These are phyloP conservation scores for Ochropleura leucogaster DNA, from an alignment of 2,888 invertebrate species.

Conservation along the genomic window DNA sequence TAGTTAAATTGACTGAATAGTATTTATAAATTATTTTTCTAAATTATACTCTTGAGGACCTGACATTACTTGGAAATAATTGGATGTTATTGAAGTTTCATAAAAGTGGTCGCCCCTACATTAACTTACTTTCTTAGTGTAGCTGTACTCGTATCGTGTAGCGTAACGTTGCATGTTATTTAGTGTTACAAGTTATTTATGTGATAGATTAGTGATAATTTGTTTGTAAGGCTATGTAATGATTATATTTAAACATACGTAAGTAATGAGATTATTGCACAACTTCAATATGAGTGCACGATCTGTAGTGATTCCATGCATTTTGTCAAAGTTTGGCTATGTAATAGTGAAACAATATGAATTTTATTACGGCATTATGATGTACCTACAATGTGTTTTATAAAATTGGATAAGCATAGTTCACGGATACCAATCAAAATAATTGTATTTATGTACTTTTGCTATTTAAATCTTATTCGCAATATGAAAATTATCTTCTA, in stretches of 20 bases:
- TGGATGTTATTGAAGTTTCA: slow-evolving; percentile 29
- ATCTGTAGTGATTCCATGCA: slow-evolving; percentile 36
- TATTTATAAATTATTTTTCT: slow-evolving; percentile 67
- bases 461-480: slow-evolving; percentile 6
- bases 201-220: slow-evolving; percentile 78
- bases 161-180: slow-evolving; percentile 48
- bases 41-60: slow-evolving; percentile 53
- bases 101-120: slow-evolving; percentile 10
- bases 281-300: slow-evolving; percentile 27
- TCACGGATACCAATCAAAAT: slow-evolving; percentile 19
- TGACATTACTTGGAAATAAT: slow-evolving; percentile 39
- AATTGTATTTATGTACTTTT: slow-evolving; percentile 13
- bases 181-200: slow-evolving; percentile 68
- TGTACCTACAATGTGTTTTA: slow-evolving; percentile 11
- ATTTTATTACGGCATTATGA: slow-evolving; percentile 16
- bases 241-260: slow-evolving; percentile 46
- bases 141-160: slow-evolving; percentile 18
- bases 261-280: slow-evolving; percentile 52
- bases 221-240: slow-evolving; percentile 56
- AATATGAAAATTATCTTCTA: slow-evolving; percentile 17
- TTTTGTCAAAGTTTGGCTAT: slow-evolving; percentile 54
- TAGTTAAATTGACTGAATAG: slow-evolving; percentile 66
- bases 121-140: slow-evolving; percentile 12
- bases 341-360: slow-evolving; percentile 33
- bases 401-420: slow-evolving; percentile 13